A percentile compares a stretch with the other conserved stretches of the same genome.
Conservation (phyloP, 1,140 invertebrate species). For the Muscidifurax raptorellus region DNA sequence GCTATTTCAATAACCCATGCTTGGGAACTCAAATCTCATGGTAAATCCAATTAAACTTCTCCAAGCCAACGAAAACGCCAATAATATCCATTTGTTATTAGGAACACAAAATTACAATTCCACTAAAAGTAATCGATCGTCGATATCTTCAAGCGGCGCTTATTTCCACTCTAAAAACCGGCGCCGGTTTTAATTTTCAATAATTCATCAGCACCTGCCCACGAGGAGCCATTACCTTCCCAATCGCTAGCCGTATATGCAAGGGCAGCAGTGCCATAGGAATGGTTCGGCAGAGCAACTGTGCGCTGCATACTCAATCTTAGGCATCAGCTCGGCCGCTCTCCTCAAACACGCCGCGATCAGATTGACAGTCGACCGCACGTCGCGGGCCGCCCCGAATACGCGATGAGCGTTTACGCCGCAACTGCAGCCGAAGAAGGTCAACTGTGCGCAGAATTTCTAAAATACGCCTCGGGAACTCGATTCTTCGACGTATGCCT, state of each 20-base stretch:
- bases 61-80: too few relatives aligned
- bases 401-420: constrained; percentile 36
- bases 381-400: constrained; percentile 38
- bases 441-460: constrained; percentile 31
- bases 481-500: neutral
- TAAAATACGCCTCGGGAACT: neutral
- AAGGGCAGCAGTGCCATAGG: neutral
- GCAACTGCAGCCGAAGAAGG: neutral
- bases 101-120: too few relatives aligned
- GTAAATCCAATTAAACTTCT: too few relatives aligned
- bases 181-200: neutral
- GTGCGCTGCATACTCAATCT: constrained; percentile 35
- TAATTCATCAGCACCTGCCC: neutral
- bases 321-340: constrained; percentile 6
- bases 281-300: neutral
- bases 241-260: neutral
- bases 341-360: constrained; percentile 5
- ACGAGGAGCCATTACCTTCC: neutral
- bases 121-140: neutral
- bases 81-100: too few relatives aligned
- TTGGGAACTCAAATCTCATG: too few relatives aligned
- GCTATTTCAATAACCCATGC: too few relatives aligned
- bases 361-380: constrained; percentile 41
- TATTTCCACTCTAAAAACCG: too few relatives aligned
- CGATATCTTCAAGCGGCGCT: neutral